A percentile compares a stretch with the other conserved stretches of the same genome.
phyloP scores from a whole-genome alignment of 2,888 invertebrate genomes.

The Drosophila formosana region DNA sequence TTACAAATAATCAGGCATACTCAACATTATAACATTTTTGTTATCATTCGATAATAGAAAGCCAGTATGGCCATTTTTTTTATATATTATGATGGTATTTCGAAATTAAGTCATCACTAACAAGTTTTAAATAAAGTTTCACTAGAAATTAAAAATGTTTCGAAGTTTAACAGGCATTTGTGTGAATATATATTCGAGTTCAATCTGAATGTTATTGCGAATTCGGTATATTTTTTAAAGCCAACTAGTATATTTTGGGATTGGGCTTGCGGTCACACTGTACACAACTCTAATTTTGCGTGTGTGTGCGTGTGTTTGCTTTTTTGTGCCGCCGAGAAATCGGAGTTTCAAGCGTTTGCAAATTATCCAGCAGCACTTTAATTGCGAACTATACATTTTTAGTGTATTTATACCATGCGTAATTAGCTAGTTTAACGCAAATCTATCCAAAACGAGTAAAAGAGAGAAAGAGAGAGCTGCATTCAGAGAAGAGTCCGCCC shows the following conservation, averaged over 20 bases:
- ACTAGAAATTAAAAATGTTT: too few relatives aligned
- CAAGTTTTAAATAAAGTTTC: too few relatives aligned
- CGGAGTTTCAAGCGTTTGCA: slow-evolving; percentile 39
- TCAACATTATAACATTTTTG: background rate
- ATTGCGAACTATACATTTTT: slow-evolving; percentile 3
- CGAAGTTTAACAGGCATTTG: background rate
- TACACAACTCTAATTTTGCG: slow-evolving; percentile 36
- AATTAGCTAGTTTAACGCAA: slow-evolving; percentile 1
- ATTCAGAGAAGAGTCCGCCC: slow-evolving; percentile 50
- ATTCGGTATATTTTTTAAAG: background rate
- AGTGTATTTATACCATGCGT: slow-evolving; percentile 9
- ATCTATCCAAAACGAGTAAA: slow-evolving; percentile 26
- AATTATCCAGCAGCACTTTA: slow-evolving; percentile 15
- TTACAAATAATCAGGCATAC: background rate
- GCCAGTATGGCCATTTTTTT: background rate
- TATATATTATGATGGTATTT: background rate
- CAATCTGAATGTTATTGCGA: background rate
- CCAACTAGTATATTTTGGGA: background rate
- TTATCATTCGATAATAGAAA: background rate
- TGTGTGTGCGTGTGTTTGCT: slow-evolving; percentile 44
- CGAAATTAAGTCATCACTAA: too few relatives aligned
- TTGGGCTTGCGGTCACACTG: background rate
- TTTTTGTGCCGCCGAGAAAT: slow-evolving; percentile 62
- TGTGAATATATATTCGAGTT: too few relatives aligned
- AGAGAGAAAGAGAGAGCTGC: slow-evolving; percentile 35